Evolutionary conservation across 2,113 vertebrate species (phyloP).

Genomic region (Balaeniceps rex): DNA sequence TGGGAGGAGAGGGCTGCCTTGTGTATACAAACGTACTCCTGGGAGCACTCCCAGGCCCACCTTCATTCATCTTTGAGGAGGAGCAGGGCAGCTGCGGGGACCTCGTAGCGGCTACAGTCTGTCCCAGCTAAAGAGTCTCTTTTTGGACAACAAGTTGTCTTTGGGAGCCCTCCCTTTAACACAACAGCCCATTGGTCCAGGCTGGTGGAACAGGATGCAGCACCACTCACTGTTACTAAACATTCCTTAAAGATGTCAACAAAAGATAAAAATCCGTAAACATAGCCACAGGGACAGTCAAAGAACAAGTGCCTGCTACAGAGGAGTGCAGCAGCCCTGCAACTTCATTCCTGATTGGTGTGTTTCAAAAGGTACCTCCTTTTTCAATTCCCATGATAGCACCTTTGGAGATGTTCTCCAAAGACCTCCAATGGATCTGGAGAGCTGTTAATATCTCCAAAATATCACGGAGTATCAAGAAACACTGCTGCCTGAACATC

Average conservation of each 20-base stretch:
- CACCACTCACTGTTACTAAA: background rate
- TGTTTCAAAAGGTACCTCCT: background rate
- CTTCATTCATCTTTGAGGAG: background rate
- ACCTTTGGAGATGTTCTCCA: background rate
- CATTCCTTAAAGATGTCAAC: background rate
- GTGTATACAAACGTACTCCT: background rate
- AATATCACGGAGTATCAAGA: background rate
- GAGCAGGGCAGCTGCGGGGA: background rate
- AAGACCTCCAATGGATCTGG: background rate
- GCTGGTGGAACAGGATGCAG: background rate
- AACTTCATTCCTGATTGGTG: background rate
- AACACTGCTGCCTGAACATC: background rate
- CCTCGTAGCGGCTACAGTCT: background rate
- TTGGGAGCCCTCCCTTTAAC: background rate
- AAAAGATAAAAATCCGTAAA: background rate
- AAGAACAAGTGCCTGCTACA: background rate
- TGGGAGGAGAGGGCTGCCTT: background rate
- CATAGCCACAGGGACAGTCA: accelerated
- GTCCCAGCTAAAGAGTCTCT: background rate
- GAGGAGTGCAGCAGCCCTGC: background rate
- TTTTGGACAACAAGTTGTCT: background rate
- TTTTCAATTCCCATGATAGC: background rate
- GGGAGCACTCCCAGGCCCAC: background rate
- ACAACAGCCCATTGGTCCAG: background rate
- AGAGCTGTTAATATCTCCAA: background rate